Evolutionary conservation across 2,888 invertebrate genomes (phyloP), one percentile per base, ranked within the genome.

Genomic region (Stenoptilia bipunctidactyla): DNA sequence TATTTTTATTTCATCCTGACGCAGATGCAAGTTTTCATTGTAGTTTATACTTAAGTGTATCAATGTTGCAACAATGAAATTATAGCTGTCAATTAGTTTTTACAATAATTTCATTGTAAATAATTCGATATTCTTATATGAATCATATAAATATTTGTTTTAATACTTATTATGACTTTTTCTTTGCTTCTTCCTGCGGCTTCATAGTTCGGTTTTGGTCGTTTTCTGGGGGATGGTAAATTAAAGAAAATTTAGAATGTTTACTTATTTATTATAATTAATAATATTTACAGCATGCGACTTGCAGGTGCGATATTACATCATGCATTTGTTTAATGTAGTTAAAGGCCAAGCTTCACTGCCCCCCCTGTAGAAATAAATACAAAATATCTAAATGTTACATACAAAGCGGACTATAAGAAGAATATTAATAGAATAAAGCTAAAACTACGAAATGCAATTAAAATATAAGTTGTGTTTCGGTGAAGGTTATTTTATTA

Each of bases 1-100:
- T 77, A 77, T 79, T 77, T 79, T 72, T 72, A 61, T 70, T 34
- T 70, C 74, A 74, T 71, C 74, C 74, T 72, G 76, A 76, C 71
- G 80, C 82, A 82, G 76, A 76, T 71, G 80, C 82, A 82, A 82
- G 83, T 82, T 83, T 82, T 82, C 82, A 75, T 61, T 82, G 82
- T 82, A 82, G 82, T 80, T 72, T 79, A 79, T 69, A 62, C 64
- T 65, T 64, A 68, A 61, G 64, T 71, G 63, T 75, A 74, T 77
- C 72, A 70, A 73, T 71, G 69, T 75, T 73, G 71, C 69, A 73
- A 64, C 77, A 79, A 80, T 80, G 80, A 76, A 79, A 76, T 80
- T 76, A 67, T 61, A 59, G 62, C 58, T 71, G 63, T 73, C 63
- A 64, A 63, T 69, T n/a, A n/a, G n/a, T 60, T 66, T 71, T 73